Evolutionary conservation across 2,797 vertebrate genomes (phyloP), one percentile per base, ranked within the genome.

Genomic region (Ptychadena robeensis): DNA sequence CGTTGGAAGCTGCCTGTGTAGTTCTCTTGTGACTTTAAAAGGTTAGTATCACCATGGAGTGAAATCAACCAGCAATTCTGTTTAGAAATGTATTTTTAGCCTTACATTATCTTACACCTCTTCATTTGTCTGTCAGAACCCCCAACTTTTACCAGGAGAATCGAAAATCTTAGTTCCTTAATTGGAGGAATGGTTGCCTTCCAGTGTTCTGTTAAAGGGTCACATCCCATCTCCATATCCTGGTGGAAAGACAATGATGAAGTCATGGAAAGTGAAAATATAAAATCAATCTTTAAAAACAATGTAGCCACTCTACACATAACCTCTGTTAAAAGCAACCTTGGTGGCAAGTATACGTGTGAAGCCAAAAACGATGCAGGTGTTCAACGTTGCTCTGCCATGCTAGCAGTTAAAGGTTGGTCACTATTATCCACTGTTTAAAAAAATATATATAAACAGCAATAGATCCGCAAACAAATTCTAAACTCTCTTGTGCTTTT

Each of bases 211-310:
- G 79, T 99, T 88, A 98, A 96, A 91, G 98, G 98, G 70, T 97
- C 98, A 34, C 87, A 96, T 88, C 98, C 97, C 38, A 95, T 99
- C 84, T 92, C 91, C 0, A 91, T 98, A 87, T 94, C 93, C 61
- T 99, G 98, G 98, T 89, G 96, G 83, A 98, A 97, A 93, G 97
- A 98, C 89, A 96, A 96, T 34, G 96, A 97, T 71, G 97, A 98
- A 90, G 90, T 99, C 83, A 96, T 94, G 85, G 97, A 98, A 90
- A 94, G 94, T 32, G 94, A 95, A 79, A 93, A 96, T 76, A 87
- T 96, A 88, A 96, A 95, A 90, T 95, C 98, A 82, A 95, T 94
- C 5, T 96, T 95, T 90, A 94, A 98, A 88, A 95, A 96, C 90
- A 94, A 93, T 61, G 90, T 91, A 38, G 96, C 97, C 32, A 89